Evolutionary conservation across 2,888 invertebrate genomes (phyloP).

Genomic region (Opisthograptis luteolata): DNA sequence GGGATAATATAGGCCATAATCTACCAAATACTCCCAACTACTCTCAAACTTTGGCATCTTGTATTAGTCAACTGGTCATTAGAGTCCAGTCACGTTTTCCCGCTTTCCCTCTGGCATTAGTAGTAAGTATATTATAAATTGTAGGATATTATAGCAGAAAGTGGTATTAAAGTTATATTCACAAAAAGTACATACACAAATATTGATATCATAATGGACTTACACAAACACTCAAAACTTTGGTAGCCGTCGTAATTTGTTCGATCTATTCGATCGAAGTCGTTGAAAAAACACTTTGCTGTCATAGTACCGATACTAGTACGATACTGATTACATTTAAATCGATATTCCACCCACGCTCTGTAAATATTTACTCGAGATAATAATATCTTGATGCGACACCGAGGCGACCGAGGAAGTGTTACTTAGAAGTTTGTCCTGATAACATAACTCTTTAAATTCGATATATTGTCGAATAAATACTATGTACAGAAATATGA

Average conservation of each 20-base stretch:
- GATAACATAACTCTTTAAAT: slow-evolving; percentile 68
- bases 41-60: too few relatives aligned
- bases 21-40: too few relatives aligned
- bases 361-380: slow-evolving; percentile 75
- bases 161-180: background rate
- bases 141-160: too few relatives aligned
- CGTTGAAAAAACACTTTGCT: slow-evolving; percentile 52
- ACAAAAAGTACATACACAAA: slow-evolving; percentile 7
- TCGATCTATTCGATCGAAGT: slow-evolving; percentile 45
- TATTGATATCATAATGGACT: slow-evolving; percentile 5
- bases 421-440: slow-evolving; percentile 75
- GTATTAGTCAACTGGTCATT: too few relatives aligned
- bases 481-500: slow-evolving; percentile 13
- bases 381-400: slow-evolving; percentile 56
- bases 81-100: too few relatives aligned
- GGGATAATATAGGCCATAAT: too few relatives aligned
- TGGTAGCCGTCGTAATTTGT: slow-evolving; percentile 43
- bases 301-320: slow-evolving; percentile 51
- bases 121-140: too few relatives aligned
- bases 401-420: slow-evolving; percentile 62
- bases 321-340: slow-evolving; percentile 70
- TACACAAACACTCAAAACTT: slow-evolving; percentile 21
- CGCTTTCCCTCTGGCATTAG: too few relatives aligned
- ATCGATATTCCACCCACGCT: slow-evolving; percentile 72
- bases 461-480: slow-evolving; percentile 44